These are phyloP conservation scores for Dryoscopus gambensis DNA, from an alignment of 2,113 vertebrate genomes.

Conservation along the genomic window DNA sequence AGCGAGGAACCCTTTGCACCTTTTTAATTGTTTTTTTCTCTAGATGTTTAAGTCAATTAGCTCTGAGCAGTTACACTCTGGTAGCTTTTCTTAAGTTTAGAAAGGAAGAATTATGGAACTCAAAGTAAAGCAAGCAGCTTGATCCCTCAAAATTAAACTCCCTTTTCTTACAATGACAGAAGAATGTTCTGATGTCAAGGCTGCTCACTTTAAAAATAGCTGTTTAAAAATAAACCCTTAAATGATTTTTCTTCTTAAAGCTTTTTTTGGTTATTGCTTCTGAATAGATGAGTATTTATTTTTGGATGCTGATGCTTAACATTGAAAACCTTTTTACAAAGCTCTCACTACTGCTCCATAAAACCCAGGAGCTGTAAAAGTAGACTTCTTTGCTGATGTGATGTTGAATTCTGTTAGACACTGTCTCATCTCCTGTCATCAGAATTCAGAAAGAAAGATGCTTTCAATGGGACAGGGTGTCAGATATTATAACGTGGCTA, in stretches of 20 bases:
- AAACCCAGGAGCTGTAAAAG: neutral
- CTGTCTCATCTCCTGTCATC: neutral
- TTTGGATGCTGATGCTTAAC: slow-evolving; percentile 8
- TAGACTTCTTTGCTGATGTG: neutral
- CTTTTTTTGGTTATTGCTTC: neutral
- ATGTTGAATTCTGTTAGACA: neutral
- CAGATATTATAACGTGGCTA: neutral
- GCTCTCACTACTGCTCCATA: neutral
- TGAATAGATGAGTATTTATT: slow-evolving; percentile 5
- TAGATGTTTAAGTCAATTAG: slow-evolving; percentile 45
- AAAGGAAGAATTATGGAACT: neutral
- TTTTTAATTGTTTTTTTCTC: slow-evolving; percentile 57
- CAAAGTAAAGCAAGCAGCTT: slow-evolving; percentile 1
- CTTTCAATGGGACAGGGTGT: neutral
- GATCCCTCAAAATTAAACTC: neutral
- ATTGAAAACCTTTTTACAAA: neutral
- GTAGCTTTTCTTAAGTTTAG: neutral
- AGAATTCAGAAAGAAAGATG: neutral
- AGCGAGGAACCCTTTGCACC: neutral
- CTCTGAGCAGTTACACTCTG: neutral
- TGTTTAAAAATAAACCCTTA: slow-evolving; percentile 41
- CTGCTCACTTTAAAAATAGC: slow-evolving; percentile 26
- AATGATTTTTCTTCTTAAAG: neutral
- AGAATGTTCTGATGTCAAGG: slow-evolving; percentile 26
- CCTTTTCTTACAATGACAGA: neutral